A percentile compares a stretch with the other conserved stretches of the same genome.
These are phyloP conservation scores for Atractosteus spatula DNA, from an alignment of 2,113 vertebrate species.

Conservation along the genomic window DNA sequence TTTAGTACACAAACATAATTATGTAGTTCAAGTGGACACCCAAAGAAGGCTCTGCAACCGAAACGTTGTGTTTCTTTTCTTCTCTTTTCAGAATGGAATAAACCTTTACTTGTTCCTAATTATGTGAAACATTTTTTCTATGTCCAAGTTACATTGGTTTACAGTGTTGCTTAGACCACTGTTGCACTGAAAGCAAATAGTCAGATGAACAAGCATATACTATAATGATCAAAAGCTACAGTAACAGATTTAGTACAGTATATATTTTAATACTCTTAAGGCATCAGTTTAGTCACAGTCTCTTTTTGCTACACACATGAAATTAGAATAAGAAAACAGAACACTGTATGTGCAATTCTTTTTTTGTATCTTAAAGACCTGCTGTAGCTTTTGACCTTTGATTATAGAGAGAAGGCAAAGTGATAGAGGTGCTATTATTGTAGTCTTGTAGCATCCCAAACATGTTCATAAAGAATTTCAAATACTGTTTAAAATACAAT, in stretches of 20 bases:
- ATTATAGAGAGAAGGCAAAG: neutral
- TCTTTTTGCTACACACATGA: too few relatives aligned
- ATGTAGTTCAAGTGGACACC: too few relatives aligned
- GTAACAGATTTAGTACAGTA: slow-evolving; percentile 10
- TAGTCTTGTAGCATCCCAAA: neutral
- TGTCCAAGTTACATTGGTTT: neutral
- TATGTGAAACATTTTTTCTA: too few relatives aligned
- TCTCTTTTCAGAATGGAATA: too few relatives aligned
- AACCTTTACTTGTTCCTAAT: too few relatives aligned
- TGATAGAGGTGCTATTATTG: neutral
- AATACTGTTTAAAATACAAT: neutral
- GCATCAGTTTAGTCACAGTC: neutral
- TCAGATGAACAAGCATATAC: neutral
- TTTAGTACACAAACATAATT: too few relatives aligned
- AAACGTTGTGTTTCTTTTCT: too few relatives aligned
- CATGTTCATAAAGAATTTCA: neutral
- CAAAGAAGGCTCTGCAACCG: too few relatives aligned
- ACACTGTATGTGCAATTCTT: too few relatives aligned
- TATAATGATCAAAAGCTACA: accelerated
- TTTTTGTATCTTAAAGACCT: too few relatives aligned
- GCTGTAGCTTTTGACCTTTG: neutral
- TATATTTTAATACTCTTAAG: neutral
- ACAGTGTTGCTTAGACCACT: slow-evolving; percentile 42
- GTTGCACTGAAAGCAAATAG: slow-evolving; percentile 54
- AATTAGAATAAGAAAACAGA: too few relatives aligned